Base-by-base conservation (phyloP, 2,888 invertebrate genomes). In the Tortrix viridana region DNA sequence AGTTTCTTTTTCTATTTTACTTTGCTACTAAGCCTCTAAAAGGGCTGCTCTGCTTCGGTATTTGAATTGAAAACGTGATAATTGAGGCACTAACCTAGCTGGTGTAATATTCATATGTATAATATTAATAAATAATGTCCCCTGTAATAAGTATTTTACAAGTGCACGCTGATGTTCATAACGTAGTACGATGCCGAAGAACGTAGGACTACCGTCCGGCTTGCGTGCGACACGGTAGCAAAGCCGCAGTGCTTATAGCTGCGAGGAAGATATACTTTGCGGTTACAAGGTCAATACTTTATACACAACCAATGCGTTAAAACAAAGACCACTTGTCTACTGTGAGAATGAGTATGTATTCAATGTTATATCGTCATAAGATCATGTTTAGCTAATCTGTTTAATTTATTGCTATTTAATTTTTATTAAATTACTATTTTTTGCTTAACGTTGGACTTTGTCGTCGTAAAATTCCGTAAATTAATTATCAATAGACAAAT, bases 201-300 rank as follows among this genome's bases (percentile, higher is more conserved):
- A 37, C 41, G 26, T 37, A 37, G 37, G 49, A n/a, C n/a, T n/a
- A n/a, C 16, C 6, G 49, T 49, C 37, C 37, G 32, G 20, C 14
- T 50, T 19, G 71, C 69, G 70, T 73, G 71, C 54, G 19, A 65
- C 69, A 67, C 68, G 56, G 60, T 41, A 37, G 37, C 19, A 37
- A 20, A 14, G 32, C 50, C 19, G 37, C 19, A 50, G 19, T 32
- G n/a, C 3, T 16, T 6, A 20, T 37, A 50, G 19, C 64, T 56
- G 58, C 61, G 58, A 56, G 54, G 49, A 52, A 60, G 44, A 66
- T 60, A 49, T 55, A 61, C 65, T 65, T 65, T 43, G 48, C 58
- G 49, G 23, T 68, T 50, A 49, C 70, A 69, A 73, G 71, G 73
- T 69, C 67, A 64, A 54, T 49, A 37, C 57, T 57, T 61, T 52